Evolutionary conservation across 2,888 invertebrate genomes (phyloP).

Genomic region (Latrodectus hesperus): DNA sequence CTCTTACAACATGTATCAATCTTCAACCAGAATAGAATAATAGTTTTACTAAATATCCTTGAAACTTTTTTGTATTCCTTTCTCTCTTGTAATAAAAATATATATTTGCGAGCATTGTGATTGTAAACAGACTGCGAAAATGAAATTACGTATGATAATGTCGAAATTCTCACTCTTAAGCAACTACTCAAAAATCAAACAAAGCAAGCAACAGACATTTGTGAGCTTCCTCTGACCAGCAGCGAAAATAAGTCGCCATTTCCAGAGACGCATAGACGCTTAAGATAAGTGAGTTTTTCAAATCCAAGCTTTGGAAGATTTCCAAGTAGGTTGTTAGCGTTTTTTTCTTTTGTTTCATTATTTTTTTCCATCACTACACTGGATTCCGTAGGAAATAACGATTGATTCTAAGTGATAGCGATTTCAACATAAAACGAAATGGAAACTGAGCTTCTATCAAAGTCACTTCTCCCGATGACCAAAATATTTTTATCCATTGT

Average conservation of each 20-base stretch:
- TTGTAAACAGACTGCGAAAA: too few species aligned
- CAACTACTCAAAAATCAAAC: not conserved
- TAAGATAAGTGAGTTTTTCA: conserved; percentile 7
- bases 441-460: not conserved
- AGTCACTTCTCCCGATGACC: too few species aligned
- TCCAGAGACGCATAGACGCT: conserved; percentile 1
- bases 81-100: too few species aligned
- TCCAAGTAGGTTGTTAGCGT: conserved; percentile 23
- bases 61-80: too few species aligned
- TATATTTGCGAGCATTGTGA: too few species aligned
- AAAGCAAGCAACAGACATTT: not conserved
- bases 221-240: not conserved
- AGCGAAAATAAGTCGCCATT: conserved; percentile 2
- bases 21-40: too few species aligned
- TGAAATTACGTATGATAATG: too few species aligned
- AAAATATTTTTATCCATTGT: too few species aligned
- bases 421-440: not conserved
- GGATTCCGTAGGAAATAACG: not conserved
- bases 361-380: not conserved
- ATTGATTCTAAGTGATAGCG: conserved; percentile 2
- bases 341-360: not conserved
- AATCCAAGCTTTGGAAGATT: conserved; percentile 6
- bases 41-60: too few species aligned
- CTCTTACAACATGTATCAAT: too few species aligned
- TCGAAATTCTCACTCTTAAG: too few species aligned